Percentiles rank a stretch among this genome's conserved stretches.
Conservation (phyloP, 1,140 invertebrate species). For the Conus betulinus region DNA sequence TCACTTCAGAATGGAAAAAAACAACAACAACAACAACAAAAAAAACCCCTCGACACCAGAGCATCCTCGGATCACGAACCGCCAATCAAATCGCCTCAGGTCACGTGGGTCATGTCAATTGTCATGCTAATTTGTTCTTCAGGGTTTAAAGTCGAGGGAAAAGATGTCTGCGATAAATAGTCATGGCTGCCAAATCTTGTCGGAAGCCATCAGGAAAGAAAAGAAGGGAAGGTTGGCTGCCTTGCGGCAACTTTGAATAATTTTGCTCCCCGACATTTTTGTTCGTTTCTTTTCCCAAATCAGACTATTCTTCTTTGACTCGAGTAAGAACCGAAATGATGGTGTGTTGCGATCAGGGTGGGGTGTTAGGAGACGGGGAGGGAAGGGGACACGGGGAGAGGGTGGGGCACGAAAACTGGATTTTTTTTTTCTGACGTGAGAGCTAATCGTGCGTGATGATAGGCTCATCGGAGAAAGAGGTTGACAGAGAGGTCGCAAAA, state of each 20-base stretch:
- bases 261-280: not conserved
- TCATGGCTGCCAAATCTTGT: constrained; percentile 11
- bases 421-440: not conserved
- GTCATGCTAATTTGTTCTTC: constrained; percentile 29
- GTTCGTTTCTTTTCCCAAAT: not conserved
- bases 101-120: constrained; percentile 28
- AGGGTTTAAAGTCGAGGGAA: not conserved
- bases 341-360: too few relatives aligned
- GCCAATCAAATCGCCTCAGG: constrained; percentile 24
- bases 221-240: not conserved
- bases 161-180: not conserved
- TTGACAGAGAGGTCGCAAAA: not conserved
- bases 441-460: constrained; percentile 10
- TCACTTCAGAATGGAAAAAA: too few relatives aligned
- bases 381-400: too few relatives aligned
- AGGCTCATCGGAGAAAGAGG: not conserved
- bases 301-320: too few relatives aligned
- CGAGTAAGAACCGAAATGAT: too few relatives aligned
- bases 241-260: constrained; percentile 2
- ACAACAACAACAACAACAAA: not conserved
- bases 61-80: not conserved
- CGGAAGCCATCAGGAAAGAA: not conserved
- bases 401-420: not conserved
- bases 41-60: too few relatives aligned
- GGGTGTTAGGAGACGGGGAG: too few relatives aligned